Percentiles rank a stretch among this genome's conserved stretches.
Conservation (phyloP, 1,140 invertebrate genomes). For the Trachymyrmex septentrionalis region DNA sequence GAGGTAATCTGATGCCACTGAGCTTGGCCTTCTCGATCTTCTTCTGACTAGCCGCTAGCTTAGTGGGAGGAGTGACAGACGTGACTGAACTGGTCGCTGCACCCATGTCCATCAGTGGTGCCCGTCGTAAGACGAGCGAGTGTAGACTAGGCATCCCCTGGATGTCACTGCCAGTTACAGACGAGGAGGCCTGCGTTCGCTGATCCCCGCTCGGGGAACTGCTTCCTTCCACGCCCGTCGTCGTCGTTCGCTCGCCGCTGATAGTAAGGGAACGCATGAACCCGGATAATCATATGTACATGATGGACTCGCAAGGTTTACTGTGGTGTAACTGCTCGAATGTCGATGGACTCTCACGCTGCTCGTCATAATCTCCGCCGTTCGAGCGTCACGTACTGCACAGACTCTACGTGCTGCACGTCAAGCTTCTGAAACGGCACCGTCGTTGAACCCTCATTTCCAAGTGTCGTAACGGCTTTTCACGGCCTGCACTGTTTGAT, state of each 20-base stretch:
- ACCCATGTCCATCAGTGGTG: constrained; percentile 85
- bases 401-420: not conserved
- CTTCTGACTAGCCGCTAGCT: constrained; percentile 77
- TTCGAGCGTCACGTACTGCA: constrained; percentile 34
- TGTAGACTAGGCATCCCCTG: constrained; percentile 87
- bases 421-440: not conserved
- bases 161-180: constrained; percentile 74
- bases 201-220: not conserved
- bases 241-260: constrained; percentile 46
- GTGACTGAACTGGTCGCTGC: constrained; percentile 84
- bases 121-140: constrained; percentile 86
- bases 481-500: not conserved
- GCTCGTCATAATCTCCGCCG: constrained; percentile 57
- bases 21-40: constrained; percentile 80
- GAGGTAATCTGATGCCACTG: constrained; percentile 81
- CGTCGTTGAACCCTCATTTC: not conserved
- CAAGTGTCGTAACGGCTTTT: not conserved
- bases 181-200: constrained; percentile 50
- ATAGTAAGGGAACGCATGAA: constrained; percentile 58
- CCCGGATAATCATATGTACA: constrained; percentile 48
- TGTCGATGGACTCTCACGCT: constrained; percentile 20
- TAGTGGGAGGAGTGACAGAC: constrained; percentile 80
- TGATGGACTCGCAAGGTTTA: constrained; percentile 5
- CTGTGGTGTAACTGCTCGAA: constrained; percentile 4
- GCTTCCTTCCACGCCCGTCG: constrained; percentile 53